Evolutionary conservation across 2,888 invertebrate species (phyloP), one percentile per base, ranked within the genome.

Genomic region (Cerceris rybyensis): DNA sequence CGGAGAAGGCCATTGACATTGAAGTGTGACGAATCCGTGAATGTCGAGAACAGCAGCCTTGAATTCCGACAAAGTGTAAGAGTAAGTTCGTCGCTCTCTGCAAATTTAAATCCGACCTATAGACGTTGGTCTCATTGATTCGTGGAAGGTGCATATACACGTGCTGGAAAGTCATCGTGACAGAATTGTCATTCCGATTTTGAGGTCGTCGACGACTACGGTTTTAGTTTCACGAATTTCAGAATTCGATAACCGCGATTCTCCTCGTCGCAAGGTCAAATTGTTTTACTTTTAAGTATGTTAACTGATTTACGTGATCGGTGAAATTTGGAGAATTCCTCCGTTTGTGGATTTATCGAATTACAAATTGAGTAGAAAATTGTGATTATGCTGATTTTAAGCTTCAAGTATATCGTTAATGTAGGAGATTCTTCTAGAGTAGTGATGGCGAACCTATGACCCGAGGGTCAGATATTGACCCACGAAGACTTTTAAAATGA

Each of bases 1-100:
- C 14, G 41, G 46, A 46, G 67, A 78, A 85, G 83, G 85, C 65
- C 84, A 71, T 75, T 82, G 86, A 85, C 85, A 74, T 71, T 41
- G 72, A 71, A 63, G 80, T 80, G 69, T 77, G 80, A 82, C 78
- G 84, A 85, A 85, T 85, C 80, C 75, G 78, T 60, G 80, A 82
- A 82, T 71, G 72, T 50, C 71, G 78, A 14, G 78, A 67, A 71
- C 73, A 66, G 71, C 63, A 77, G 52, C 82, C 82, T 84, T 84
- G 84, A 76, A 72, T 81, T 60, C 70, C 72, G 76, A 76, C 75
- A 76, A 82, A 80, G 70, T 84, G 72, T 66, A 78, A 78, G 74
- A 74, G 57, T 63, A 73, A 70, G 79, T 85, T 85, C 77, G 77
- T 85, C 81, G 81, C 70, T 81, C 85, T 43, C 17, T 7, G 39